phyloP scores from a whole-genome alignment of 2,888 invertebrate species.

The Rhopalosiphum nymphaeae region DNA sequence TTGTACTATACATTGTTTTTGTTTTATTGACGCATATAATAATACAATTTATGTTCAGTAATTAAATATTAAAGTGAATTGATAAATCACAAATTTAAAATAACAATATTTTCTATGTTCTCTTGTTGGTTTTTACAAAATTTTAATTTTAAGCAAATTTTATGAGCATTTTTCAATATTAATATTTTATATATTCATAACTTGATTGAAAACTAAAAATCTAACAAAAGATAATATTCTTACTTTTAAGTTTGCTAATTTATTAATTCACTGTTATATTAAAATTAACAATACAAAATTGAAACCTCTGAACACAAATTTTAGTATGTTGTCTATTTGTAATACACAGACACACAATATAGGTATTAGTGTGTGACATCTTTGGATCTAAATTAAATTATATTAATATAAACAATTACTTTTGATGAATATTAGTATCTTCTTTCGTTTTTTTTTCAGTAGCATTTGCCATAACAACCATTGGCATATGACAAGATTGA shows the following conservation, averaged over 20 bases:
- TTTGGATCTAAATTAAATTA: not conserved
- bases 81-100: not conserved
- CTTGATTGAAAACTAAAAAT: too few relatives aligned
- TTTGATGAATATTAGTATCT: not conserved
- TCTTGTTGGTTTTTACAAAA: too few relatives aligned
- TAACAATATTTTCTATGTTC: too few relatives aligned
- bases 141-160: too few relatives aligned
- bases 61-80: not conserved
- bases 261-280: not conserved
- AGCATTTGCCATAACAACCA: not conserved
- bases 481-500: not conserved
- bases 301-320: not conserved
- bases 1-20: not conserved
- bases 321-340: not conserved
- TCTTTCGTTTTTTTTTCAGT: not conserved
- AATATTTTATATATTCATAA: too few relatives aligned
- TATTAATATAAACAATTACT: slow-evolving; percentile 34
- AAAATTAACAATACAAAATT: not conserved
- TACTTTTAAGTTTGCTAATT: not conserved
- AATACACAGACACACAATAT: not conserved
- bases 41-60: not conserved
- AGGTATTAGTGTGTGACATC: not conserved
- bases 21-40: not conserved
- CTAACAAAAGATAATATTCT: not conserved
- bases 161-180: too few relatives aligned